These are phyloP conservation scores for Lithodes maja DNA, from an alignment of 2,888 invertebrate genomes.

Conservation along the genomic window DNA sequence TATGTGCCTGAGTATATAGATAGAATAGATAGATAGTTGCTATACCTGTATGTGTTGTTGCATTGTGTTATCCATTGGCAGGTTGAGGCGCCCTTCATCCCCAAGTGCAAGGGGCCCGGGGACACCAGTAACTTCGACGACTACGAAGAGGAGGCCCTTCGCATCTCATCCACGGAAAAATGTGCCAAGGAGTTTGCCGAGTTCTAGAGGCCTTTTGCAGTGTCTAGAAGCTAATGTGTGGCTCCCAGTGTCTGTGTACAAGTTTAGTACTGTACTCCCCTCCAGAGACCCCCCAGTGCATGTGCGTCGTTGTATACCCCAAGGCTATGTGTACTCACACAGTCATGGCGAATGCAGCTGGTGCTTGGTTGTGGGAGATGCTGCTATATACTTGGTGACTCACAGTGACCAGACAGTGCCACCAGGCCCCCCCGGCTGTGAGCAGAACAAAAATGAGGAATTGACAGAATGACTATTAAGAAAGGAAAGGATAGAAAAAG, in stretches of 20 bases:
- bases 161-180: constrained; percentile 99
- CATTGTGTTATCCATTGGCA: constrained; percentile 72
- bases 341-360: constrained; percentile 55
- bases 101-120: constrained; percentile 98
- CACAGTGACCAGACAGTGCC: constrained; percentile 60
- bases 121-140: constrained; percentile 99
- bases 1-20: no score
- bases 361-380: constrained; percentile 59
- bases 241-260: constrained; percentile 67
- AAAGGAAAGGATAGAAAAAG: no score
- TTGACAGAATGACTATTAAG: no score
- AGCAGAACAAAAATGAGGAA: constrained; percentile 20
- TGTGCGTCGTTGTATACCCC: constrained; percentile 57
- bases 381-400: constrained; percentile 57
- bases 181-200: constrained; percentile 99
- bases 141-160: constrained; percentile 98
- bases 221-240: constrained; percentile 61
- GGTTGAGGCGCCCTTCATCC: constrained; percentile 99
- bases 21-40: not conserved
- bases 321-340: constrained; percentile 51
- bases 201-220: constrained; percentile 78
- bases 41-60: constrained; percentile 4
- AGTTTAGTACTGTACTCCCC: constrained; percentile 67
- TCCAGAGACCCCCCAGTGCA: constrained; percentile 67
- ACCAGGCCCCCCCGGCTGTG: constrained; percentile 56